Base-by-base conservation (phyloP, 2,888 invertebrate genomes). In the Melinaea marsaeus region DNA sequence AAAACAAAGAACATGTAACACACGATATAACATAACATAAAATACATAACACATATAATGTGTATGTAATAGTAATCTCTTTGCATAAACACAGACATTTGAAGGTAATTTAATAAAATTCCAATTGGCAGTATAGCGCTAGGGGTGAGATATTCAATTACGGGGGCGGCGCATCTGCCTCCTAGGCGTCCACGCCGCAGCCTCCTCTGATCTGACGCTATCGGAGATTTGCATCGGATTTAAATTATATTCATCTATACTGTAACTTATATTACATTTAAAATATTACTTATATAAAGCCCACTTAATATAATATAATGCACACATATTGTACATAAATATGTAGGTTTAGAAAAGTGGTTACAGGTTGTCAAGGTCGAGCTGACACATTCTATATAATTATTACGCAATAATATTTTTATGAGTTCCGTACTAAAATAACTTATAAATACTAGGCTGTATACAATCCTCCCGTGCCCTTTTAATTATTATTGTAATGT, bases 71-170 rank as follows among this genome's bases (percentile, higher is more conserved):
- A 37, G 4, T 37, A 37, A 37, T 2, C 5, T 37, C 5, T 65
- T 58, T 60, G 57, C 55, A 47, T 63, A 57, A 60, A 56, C 58
- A 62, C 51, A 65, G 63, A 68, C 62, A 62, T 68, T 64, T 62
- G 60, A 61, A 58, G 58, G 61, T 66, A 66, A 68, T 62, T 60
- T 48, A 68, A 68, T 68, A 68, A 60, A 66, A 68, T 69, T 63
- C 60, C 61, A 58, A 68, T 70, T 69, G 69, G 67, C 64, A 67
- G 63, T 68, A 62, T 48, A 37, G 64, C 65, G 67, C 65, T 63
- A 58, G 68, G 70, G 64, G 70, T 62, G 58, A 46, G 64, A 64
- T 70, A 72, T 69, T 59, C 58, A 63, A 72, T 72, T 72, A 71
- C 62, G 60, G 62, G 67, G 67, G 68, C 64, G 68, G 60, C 69